Conservation (phyloP, 2,888 invertebrate species). For the Bruchidius siliquastri region DNA sequence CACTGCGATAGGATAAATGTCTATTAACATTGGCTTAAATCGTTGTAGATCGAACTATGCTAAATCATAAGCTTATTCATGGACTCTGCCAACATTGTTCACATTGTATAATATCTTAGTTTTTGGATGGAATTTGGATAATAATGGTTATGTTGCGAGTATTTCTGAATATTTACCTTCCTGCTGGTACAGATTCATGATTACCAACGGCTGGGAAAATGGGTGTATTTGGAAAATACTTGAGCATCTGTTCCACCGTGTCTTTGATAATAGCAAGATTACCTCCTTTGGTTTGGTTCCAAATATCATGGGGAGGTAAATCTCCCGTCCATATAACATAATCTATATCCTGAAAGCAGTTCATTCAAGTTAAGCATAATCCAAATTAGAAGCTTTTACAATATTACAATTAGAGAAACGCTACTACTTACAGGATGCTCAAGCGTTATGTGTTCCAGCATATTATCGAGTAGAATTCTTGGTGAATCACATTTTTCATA, state of each 20-base stretch:
- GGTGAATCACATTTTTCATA: conserved; percentile 93
- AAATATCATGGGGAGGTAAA: conserved; percentile 91
- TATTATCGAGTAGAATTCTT: conserved; percentile 81
- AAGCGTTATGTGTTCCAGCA: conserved; percentile 79
- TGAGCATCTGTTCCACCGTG: conserved; percentile 75
- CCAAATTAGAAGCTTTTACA: not conserved
- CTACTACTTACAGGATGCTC: conserved; percentile 65
- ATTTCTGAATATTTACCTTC: conserved; percentile 67
- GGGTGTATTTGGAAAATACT: conserved; percentile 83
- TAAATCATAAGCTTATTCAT: too few species aligned
- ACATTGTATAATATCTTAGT: too few species aligned
- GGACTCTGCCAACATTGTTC: too few species aligned
- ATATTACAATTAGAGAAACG: not conserved
- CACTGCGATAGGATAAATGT: too few species aligned
- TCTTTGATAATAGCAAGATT: conserved; percentile 78
- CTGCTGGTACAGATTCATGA: conserved; percentile 94
- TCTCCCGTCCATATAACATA: conserved; percentile 96
- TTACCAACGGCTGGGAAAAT: conserved; percentile 94
- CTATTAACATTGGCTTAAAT: too few species aligned
- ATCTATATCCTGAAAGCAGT: conserved; percentile 73
- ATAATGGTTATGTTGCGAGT: too few species aligned
- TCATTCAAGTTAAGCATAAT: not conserved
- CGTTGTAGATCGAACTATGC: too few species aligned
- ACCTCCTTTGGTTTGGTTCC: conserved; percentile 84
- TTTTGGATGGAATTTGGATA: too few species aligned